These are phyloP conservation scores for Panagrolaimus sp. DNA, from an alignment of 1,140 invertebrate genomes.

Conservation along the genomic window DNA sequence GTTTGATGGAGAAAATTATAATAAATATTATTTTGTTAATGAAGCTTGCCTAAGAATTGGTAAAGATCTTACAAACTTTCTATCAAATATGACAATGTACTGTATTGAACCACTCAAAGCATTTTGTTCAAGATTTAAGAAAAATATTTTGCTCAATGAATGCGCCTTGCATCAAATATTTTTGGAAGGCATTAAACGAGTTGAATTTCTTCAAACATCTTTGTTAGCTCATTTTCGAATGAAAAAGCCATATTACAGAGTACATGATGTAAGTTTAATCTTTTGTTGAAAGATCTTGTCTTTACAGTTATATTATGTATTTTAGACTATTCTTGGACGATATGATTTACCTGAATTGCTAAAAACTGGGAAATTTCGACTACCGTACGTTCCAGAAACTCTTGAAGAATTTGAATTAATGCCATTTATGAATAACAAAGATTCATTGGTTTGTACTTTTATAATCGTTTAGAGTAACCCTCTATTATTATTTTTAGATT, in stretches of 20 bases:
- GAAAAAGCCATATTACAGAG: not conserved
- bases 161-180: not conserved
- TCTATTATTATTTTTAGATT: too few species aligned
- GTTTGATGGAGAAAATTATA: too few species aligned
- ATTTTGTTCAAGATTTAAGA: not conserved
- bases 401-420: too few species aligned
- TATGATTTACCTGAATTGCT: not conserved
- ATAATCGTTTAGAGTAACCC: too few species aligned
- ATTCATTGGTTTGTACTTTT: too few species aligned
- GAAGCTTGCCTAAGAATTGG: not conserved
- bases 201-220: not conserved
- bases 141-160: not conserved
- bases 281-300: not conserved
- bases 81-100: not conserved
- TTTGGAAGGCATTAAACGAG: not conserved
- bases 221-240: not conserved
- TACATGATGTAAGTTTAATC: not conserved
- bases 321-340: not conserved
- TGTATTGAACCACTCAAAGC: not conserved
- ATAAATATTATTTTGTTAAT: too few species aligned
- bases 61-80: not conserved
- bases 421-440: too few species aligned
- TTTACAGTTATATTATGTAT: not conserved
- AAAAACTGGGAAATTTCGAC: too few species aligned
- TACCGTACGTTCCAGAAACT: too few species aligned